Evolutionary conservation across 2,113 vertebrate species (phyloP).

Genomic region (Buteo buteo): DNA sequence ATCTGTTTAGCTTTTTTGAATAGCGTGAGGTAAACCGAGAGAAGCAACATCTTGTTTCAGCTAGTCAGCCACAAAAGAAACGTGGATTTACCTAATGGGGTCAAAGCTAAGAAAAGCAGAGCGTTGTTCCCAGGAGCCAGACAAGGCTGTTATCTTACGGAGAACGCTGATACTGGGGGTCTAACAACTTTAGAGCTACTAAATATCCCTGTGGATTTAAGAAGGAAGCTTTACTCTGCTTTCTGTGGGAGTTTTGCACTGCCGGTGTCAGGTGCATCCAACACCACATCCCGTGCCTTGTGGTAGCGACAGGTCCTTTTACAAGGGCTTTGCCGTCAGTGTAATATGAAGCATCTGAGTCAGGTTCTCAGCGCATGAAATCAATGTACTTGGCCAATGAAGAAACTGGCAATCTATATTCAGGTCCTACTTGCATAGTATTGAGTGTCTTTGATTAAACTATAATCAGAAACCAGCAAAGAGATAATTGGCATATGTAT

Average conservation of each 20-base stretch:
- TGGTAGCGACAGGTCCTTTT: not conserved
- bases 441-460: not conserved
- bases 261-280: not conserved
- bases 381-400: not conserved
- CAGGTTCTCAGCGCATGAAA: not conserved
- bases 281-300: not conserved
- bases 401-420: not conserved
- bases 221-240: not conserved
- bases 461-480: not conserved
- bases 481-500: not conserved
- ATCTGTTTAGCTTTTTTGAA: slow-evolving; percentile 45
- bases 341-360: not conserved
- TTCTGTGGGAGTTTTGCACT: not conserved
- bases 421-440: not conserved
- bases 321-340: not conserved
- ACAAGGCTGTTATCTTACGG: not conserved
- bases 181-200: not conserved
- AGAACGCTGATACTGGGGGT: not conserved
- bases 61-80: not conserved
- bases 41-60: not conserved
- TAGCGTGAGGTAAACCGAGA: not conserved
- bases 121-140: not conserved
- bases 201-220: not conserved
- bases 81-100: slow-evolving; percentile 14
- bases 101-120: slow-evolving; percentile 7